Evolutionary conservation across 2,797 vertebrate genomes (phyloP).

Genomic region (Hozukius guyotensis): DNA sequence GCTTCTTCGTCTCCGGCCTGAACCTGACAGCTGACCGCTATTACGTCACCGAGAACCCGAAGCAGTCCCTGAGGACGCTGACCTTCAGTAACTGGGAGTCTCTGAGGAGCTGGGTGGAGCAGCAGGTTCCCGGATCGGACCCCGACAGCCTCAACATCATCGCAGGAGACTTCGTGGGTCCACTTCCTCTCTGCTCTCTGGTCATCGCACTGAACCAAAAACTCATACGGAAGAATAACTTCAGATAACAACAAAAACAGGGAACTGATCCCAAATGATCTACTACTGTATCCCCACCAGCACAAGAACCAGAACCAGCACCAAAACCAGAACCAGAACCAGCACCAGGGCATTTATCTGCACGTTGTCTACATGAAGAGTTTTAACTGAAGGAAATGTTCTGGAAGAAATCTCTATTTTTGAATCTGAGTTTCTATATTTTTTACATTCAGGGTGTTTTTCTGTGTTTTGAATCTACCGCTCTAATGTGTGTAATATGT

Average conservation of each 20-base stretch:
- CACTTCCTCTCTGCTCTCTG: slow-evolving; percentile 80
- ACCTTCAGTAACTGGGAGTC: slow-evolving; percentile 82
- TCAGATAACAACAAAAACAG: neutral
- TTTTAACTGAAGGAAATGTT: neutral
- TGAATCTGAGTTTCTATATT: too few species aligned
- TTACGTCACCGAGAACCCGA: slow-evolving; percentile 82
- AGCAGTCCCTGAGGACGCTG: slow-evolving; percentile 83
- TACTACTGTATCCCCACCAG: too few species aligned
- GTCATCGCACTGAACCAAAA: slow-evolving; percentile 89
- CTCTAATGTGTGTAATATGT: neutral
- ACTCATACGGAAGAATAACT: slow-evolving; percentile 58
- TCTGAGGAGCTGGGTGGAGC: slow-evolving; percentile 84
- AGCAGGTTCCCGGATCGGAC: slow-evolving; percentile 84
- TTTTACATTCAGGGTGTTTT: neutral
- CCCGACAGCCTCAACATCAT: slow-evolving; percentile 88
- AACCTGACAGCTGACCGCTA: slow-evolving; percentile 87
- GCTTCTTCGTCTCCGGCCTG: slow-evolving; percentile 90
- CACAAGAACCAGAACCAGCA: too few species aligned
- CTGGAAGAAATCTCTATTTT: neutral
- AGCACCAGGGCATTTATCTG: too few species aligned
- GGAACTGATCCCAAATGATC: neutral
- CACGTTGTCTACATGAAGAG: neutral
- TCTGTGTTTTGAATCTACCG: neutral
- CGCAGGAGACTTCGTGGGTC: slow-evolving; percentile 91
- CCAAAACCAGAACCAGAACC: fast-evolving